phyloP scores from a whole-genome alignment of 2,797 vertebrate species.

The Mus caroli region DNA sequence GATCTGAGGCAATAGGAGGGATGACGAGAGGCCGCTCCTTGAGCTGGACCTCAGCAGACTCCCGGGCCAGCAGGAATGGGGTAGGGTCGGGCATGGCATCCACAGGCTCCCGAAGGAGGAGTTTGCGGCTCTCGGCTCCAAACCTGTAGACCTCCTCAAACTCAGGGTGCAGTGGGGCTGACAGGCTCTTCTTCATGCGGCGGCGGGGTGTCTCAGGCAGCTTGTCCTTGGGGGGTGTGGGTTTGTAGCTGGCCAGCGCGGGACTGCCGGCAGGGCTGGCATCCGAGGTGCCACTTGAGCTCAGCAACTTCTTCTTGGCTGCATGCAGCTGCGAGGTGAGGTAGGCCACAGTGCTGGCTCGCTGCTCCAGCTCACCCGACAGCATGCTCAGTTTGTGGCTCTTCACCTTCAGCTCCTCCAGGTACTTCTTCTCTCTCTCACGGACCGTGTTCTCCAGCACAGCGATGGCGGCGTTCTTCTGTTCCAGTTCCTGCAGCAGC shows the following conservation, averaged over 20 bases:
- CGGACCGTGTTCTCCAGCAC: constrained; percentile 97
- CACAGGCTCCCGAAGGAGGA: constrained; percentile 93
- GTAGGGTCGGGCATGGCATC: constrained; percentile 99
- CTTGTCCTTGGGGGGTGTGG: constrained; percentile 95
- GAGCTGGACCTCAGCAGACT: constrained; percentile 93
- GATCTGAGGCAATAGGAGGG: constrained; percentile 94
- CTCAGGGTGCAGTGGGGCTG: constrained; percentile 96
- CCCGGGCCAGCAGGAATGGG: constrained; percentile 95
- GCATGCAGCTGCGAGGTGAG: constrained; percentile 97
- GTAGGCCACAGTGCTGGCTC: constrained; percentile 97
- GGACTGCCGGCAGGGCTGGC: constrained; percentile 94
- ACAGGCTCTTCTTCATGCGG: constrained; percentile 98
- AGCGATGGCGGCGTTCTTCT: constrained; percentile 96
- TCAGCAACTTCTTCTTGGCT: constrained; percentile 95
- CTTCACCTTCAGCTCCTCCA: constrained; percentile 98
- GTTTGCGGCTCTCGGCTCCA: constrained; percentile 93
- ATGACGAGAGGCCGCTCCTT: constrained; percentile 95
- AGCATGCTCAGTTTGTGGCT: constrained; percentile 97
- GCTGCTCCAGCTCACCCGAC: constrained; percentile 97
- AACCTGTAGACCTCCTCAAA: constrained; percentile 96
- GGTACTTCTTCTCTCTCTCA: constrained; percentile 97
- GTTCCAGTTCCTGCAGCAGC: constrained; percentile 95
- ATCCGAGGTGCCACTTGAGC: constrained; percentile 91
- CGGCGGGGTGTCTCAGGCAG: constrained; percentile 97
- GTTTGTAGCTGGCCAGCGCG: constrained; percentile 92